Evolutionary conservation across 2,797 vertebrate genomes (phyloP), one percentile per base, ranked within the genome.

Genomic region (Clarias pachynema): DNA sequence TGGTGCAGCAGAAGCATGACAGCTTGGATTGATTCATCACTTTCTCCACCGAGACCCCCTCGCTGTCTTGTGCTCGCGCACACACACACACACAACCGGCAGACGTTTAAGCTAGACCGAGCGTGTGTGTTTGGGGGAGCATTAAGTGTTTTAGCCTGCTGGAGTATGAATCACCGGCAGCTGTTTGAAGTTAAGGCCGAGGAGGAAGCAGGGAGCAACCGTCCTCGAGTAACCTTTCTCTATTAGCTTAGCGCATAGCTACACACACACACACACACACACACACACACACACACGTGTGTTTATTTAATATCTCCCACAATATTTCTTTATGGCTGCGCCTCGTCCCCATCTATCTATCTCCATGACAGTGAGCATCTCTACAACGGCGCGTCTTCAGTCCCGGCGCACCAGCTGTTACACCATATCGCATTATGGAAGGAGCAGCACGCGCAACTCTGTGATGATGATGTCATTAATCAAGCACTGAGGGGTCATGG

Each of bases 291-390:
- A 92, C 94, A 95, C 95, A 94, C 90, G 88, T 94, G 95, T 95
- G 95, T 96, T 96, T 96, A 96, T 97, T 96, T 96, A 96, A 97
- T 97, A 96, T 96, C 96, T 95, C 94, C 95, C 93, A 56, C 96
- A 93, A 95, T 96, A 96, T 95, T 95, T 96, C 94, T 94, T 79
- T 62, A 75, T 70, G 84, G 69, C 86, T 81, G 80, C 65, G 37
- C 70, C 66, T 82, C 12, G 78, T 85, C 88, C 68, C 24, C 60
- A 66, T 83, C 57, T 20, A 79, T 83, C 86, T 75, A 82, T 86
- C 84, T 85, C 68, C 26, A 93, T 94, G 87, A 86, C 84, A 88
- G 86, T 56, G 56, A 77, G 88, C 56, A 15, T 53, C 81, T 85
- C 82, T 65, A 31, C 40, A 40, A n/a, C 31, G 12, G 74, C 29